These are phyloP conservation scores for Montipora foliosa DNA, from an alignment of 64 coral and sea anemone genomes.

Conservation along the genomic window DNA sequence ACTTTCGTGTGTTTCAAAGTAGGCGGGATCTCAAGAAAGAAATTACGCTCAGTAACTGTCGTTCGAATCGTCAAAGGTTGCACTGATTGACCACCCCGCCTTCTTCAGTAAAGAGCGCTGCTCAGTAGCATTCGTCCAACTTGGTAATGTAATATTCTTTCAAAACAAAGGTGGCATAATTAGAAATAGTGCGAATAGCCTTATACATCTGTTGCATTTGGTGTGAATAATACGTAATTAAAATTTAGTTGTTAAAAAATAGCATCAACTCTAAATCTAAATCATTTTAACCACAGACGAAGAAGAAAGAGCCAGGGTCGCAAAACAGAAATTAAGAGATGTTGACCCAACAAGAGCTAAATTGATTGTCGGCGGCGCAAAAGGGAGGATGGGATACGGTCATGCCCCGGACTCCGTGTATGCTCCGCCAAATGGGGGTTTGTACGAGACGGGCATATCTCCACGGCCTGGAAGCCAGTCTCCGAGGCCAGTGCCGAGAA, in stretches of 20 bases:
- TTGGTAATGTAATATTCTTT: too few relatives aligned
- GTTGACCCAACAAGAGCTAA: slow-evolving; percentile 75
- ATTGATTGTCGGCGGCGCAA: slow-evolving; percentile 82
- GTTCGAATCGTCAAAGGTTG: too few relatives aligned
- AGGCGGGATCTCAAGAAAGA: too few relatives aligned
- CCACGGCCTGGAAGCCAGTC: slow-evolving; percentile 85
- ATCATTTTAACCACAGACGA: slow-evolving; percentile 74
- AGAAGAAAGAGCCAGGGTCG: slow-evolving; percentile 72
- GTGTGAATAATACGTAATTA: neutral
- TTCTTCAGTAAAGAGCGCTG: too few relatives aligned
- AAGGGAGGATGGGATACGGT: slow-evolving; percentile 88
- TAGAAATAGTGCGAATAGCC: neutral
- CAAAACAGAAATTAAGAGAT: slow-evolving; percentile 79
- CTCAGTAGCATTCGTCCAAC: too few relatives aligned
- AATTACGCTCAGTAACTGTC: too few relatives aligned
- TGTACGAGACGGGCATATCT: slow-evolving; percentile 75
- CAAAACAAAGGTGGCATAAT: neutral
- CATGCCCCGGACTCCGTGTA: slow-evolving; percentile 83
- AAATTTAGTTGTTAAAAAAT: neutral
- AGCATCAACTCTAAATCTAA: slow-evolving; percentile 26
- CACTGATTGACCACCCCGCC: too few relatives aligned
- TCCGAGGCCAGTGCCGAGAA: slow-evolving; percentile 52
- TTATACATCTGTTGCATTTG: neutral
- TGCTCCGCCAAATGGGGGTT: slow-evolving; percentile 31
- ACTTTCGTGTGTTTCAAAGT: too few relatives aligned